A percentile compares a stretch with the other conserved stretches of the same genome.
Conservation (phyloP, 1,140 invertebrate species). For the Drosophila carrolli region DNA sequence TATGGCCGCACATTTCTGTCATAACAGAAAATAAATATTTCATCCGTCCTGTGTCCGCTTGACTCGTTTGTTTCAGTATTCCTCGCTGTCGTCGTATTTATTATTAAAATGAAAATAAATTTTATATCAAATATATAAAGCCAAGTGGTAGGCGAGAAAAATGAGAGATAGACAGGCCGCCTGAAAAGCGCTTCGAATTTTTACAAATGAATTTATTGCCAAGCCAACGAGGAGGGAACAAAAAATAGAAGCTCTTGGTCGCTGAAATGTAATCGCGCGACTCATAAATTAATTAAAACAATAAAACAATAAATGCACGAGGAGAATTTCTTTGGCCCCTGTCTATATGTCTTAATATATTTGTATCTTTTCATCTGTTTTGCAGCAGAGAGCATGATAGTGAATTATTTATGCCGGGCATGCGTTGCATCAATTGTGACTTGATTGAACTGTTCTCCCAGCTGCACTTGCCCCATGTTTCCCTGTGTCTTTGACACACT, state of each 20-base stretch:
- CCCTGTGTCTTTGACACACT: constrained; percentile 51
- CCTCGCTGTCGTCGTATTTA: constrained; percentile 37
- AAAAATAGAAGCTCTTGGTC: constrained; percentile 13
- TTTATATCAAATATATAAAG: constrained; percentile 60
- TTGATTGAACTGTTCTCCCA: constrained; percentile 24
- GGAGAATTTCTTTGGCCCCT: constrained; percentile 1
- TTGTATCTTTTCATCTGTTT: constrained; percentile 6
- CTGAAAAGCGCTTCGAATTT: constrained; percentile 60
- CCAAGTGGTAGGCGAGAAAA: constrained; percentile 44
- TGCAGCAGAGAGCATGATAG: constrained; percentile 13
- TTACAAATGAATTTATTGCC: constrained; percentile 78
- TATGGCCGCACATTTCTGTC: constrained; percentile 72
- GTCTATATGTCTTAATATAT: constrained; percentile 6
- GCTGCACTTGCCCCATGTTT: not conserved
- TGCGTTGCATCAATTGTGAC: constrained; percentile 29
- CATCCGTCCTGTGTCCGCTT: constrained; percentile 1
- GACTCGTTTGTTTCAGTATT: not conserved
- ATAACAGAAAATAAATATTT: constrained; percentile 78
- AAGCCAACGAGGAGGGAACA: constrained; percentile 27
- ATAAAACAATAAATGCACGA: constrained; percentile 58
- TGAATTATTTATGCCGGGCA: constrained; percentile 24
- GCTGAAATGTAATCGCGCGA: constrained; percentile 62
- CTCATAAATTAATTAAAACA: constrained; percentile 75
- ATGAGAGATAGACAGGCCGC: constrained; percentile 68
- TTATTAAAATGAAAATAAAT: constrained; percentile 77